phyloP scores from a whole-genome alignment of 1,140 invertebrate species.

The Popillia japonica region DNA sequence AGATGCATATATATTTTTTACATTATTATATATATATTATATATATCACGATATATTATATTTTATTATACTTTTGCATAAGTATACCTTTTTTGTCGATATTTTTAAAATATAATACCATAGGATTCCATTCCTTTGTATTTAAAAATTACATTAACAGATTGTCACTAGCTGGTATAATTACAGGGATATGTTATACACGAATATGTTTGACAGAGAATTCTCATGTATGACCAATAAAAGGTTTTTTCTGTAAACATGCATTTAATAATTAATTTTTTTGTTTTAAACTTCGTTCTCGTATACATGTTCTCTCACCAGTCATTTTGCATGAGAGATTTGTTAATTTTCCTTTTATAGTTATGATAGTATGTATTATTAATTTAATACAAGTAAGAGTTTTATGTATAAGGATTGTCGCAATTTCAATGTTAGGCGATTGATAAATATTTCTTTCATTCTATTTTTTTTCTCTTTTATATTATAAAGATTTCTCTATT shows the following conservation, averaged over 20 bases:
- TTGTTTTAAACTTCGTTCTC: too few species aligned
- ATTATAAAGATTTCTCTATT: too few species aligned
- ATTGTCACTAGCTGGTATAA: conserved; percentile 30
- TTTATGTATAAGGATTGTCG: conserved; percentile 33
- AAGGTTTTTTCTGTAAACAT: neutral
- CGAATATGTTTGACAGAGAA: conserved; percentile 13
- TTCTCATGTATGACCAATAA: neutral
- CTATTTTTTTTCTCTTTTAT: neutral
- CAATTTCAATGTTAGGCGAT: conserved; percentile 36
- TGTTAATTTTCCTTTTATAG: neutral
- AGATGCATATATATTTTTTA: too few species aligned
- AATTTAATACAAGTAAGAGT: too few species aligned
- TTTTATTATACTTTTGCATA: too few species aligned
- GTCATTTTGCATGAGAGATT: neutral
- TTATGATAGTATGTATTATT: neutral
- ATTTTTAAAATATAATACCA: neutral
- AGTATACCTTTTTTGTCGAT: neutral
- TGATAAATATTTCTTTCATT: conserved; percentile 8
- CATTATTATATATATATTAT: neutral
- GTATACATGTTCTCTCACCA: neutral
- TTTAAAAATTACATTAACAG: conserved; percentile 33
- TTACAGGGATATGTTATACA: conserved; percentile 28
- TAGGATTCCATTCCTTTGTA: neutral
- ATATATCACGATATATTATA: too few species aligned
- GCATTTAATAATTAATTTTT: neutral